A percentile compares a stretch with the other conserved stretches of the same genome.
phyloP scores from a whole-genome alignment of 2,888 invertebrate species.

The Hemistola chrysoprasaria region DNA sequence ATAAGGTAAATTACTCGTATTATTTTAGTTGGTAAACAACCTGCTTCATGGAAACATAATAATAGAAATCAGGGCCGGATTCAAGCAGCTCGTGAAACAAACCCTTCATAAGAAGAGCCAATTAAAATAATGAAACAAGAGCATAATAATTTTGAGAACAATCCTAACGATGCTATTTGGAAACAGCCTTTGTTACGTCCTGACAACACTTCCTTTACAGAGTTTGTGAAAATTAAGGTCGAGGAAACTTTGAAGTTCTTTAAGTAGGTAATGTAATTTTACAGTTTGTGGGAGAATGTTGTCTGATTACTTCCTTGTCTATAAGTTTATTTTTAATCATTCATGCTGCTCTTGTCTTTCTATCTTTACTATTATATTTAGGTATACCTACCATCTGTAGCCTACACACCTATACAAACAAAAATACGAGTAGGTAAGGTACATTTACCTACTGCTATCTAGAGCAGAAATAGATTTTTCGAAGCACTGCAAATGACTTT shows the following conservation, averaged over 20 bases:
- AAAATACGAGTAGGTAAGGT: too few species aligned
- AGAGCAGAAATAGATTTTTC: too few species aligned
- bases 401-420: too few species aligned
- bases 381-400: too few species aligned
- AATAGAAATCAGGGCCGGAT: constrained; percentile 14
- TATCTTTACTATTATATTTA: too few species aligned
- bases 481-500: too few species aligned
- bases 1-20: too few species aligned
- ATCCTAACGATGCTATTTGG: constrained; percentile 16
- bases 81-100: constrained; percentile 15
- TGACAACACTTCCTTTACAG: constrained; percentile 6
- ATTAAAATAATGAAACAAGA: constrained; percentile 26
- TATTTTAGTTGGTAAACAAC: too few species aligned
- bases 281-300: neutral
- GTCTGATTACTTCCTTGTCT: too few species aligned
- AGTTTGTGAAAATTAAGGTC: constrained; percentile 8
- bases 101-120: constrained; percentile 16
- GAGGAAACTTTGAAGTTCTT: constrained; percentile 5
- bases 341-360: too few species aligned
- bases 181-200: constrained; percentile 17
- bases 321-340: too few species aligned
- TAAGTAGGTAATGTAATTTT: constrained; percentile 9
- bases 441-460: too few species aligned
- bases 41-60: constrained; percentile 18
- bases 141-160: constrained; percentile 20